phyloP scores from a whole-genome alignment of 2,888 invertebrate species.

The Allophyes oxyacanthae region DNA sequence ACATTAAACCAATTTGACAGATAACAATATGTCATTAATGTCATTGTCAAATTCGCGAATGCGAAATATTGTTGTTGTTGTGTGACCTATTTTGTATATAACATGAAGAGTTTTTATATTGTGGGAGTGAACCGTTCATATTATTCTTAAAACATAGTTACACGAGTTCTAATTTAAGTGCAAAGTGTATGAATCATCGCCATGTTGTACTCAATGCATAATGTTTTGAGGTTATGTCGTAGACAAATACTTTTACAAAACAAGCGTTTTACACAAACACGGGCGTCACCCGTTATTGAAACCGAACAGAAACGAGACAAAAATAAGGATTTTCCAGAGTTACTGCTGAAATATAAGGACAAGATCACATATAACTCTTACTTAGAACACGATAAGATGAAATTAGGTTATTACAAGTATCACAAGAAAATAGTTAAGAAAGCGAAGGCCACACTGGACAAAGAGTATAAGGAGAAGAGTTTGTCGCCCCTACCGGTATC shows the following conservation, averaged over 20 bases:
- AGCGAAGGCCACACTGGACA: constrained; percentile 63
- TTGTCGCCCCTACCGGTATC: constrained; percentile 86
- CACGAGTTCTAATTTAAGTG: constrained; percentile 10
- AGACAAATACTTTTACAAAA: constrained; percentile 65
- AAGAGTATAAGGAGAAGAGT: constrained; percentile 63
- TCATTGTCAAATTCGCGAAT: background rate
- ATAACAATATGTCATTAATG: background rate
- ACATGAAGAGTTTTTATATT: constrained; percentile 6
- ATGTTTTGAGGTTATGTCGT: constrained; percentile 82
- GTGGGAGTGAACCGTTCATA: background rate
- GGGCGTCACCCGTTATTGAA: constrained; percentile 54
- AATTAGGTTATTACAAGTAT: constrained; percentile 77
- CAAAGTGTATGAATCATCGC: constrained; percentile 36
- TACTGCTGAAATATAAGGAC: constrained; percentile 73
- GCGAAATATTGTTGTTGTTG: constrained; percentile 6
- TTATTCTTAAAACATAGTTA: background rate
- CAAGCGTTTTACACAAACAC: constrained; percentile 64
- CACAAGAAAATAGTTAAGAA: constrained; percentile 70
- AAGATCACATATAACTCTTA: constrained; percentile 83
- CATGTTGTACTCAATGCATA: constrained; percentile 73
- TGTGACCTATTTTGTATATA: background rate
- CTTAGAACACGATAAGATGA: constrained; percentile 78
- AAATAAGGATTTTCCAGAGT: constrained; percentile 64
- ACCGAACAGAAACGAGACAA: constrained; percentile 49
- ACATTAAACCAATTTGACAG: background rate